Evolutionary conservation across 2,113 vertebrate species (phyloP), one percentile per base, ranked within the genome.

Genomic region (Colius striatus): DNA sequence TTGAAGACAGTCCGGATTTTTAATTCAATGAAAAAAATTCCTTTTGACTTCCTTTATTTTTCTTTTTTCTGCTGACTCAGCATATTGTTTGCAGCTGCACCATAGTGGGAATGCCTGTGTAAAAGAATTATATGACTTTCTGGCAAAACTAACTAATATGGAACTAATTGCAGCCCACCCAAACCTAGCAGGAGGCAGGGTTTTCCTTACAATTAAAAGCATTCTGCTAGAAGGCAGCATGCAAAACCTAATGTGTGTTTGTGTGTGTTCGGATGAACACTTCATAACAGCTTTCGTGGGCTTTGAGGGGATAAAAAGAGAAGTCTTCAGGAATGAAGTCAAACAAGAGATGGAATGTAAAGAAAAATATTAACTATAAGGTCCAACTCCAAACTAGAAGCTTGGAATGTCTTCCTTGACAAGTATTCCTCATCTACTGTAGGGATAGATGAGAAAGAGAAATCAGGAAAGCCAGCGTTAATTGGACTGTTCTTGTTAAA

Each of bases 81-180:
- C 87, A 9, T 97, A 50, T 89, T 94, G 78, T 85, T 89, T 89
- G 92, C 78, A 96, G 77, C 78, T 94, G 91, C 73, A 65, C 60
- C 4, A 6, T 80, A 86, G 95, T 95, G 81, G 80, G 88, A 95
- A 83, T 93, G 89, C 57, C 45, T 93, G 63, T 32, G 50, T 77
- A 57, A 82, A 90, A 95, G 89, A 94, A 87, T 96, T 95, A 90
- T 93, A 96, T 71, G 93, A 77, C 90, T 96, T 93, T 95, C 79
- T 97, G 96, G 92, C 78, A 91, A 94, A 94, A 94, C 76, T 81
- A 95, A 94, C 68, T 85, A 81, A 83, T 90, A 94, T 93, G 94
- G 94, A 96, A 97, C 65, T 96, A 93, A 95, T 96, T 95, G 95
- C 92, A 96, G 92, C 90, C 96, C 95, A 93, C 96, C 90, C 95